These are phyloP conservation scores for Lutjanus argentimaculatus DNA, from an alignment of 2,797 vertebrate genomes.

Conservation along the genomic window DNA sequence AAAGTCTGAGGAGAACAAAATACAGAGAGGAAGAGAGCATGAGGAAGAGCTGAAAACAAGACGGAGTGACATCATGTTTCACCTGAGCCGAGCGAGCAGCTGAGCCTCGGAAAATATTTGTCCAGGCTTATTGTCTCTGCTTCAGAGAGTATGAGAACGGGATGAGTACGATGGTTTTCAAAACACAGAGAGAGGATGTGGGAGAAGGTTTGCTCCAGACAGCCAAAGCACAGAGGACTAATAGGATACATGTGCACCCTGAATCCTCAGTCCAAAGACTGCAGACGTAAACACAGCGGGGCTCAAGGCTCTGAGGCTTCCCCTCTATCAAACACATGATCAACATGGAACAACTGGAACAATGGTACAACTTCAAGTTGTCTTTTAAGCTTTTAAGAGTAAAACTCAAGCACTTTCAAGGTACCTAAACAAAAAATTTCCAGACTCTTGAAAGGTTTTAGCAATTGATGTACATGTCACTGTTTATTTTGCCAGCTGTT, in stretches of 20 bases:
- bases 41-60: slow-evolving; percentile 15
- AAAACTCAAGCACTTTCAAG: too few species aligned
- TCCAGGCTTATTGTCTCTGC: slow-evolving; percentile 42
- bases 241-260: slow-evolving; percentile 61
- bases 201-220: slow-evolving; percentile 29
- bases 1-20: slow-evolving; percentile 87
- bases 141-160: slow-evolving; percentile 23
- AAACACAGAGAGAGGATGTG: slow-evolving; percentile 40
- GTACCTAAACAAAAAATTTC: too few species aligned
- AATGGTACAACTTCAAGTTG: too few species aligned
- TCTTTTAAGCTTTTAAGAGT: too few species aligned
- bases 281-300: slow-evolving; percentile 56
- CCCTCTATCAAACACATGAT: background rate
- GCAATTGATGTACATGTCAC: too few species aligned
- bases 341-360: background rate
- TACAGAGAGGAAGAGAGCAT: background rate
- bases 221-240: slow-evolving; percentile 48
- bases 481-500: too few species aligned
- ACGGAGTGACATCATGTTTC: slow-evolving; percentile 7
- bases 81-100: background rate
- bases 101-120: slow-evolving; percentile 51
- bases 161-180: slow-evolving; percentile 34
- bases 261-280: slow-evolving; percentile 17
- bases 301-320: slow-evolving; percentile 19
- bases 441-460: too few species aligned